Base-by-base conservation (phyloP, 1,140 invertebrate species). In the Drosophila mayri region DNA sequence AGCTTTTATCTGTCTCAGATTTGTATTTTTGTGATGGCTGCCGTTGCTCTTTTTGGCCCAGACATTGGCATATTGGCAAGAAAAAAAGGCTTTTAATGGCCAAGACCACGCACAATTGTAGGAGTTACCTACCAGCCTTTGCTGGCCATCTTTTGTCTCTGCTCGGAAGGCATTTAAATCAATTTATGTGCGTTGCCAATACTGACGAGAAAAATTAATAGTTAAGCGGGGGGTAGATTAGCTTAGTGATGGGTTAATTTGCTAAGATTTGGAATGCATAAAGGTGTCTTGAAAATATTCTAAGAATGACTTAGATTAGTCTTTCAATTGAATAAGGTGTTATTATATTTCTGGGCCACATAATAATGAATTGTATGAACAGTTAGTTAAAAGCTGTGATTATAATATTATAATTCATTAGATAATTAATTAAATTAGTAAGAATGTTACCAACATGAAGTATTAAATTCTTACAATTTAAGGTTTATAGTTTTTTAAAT, bases 31-130 rank as follows among this genome's bases (percentile, higher is more conserved):
- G 54, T 79, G 38, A 60, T 54, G 57, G 57, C 41, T 49, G 62
- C 63, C 64, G 57, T 52, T 65, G 59, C 44, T 47, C 30, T 78
- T 68, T 40, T 54, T 38, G 66, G 67, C 52, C 6, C 20, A 57
- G 68, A 38, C 68, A 72, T 72, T 72, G 52, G 37, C 52, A 28
- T 44, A 75, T 38, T 66, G 55, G 63, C 46, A 64, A 38, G 12
- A 20, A 80, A 35, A 84, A 60, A 57, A 43, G 49, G 32, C 62
- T 63, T 74, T 76, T 61, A 73, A 77, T 85, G 63, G 46, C 63
- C 38, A 78, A 79, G 55, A 76, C 70, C 81, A 76, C 80, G 80
- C 81, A 82, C 76, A 84, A 78, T 79, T 86, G 82, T 86, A 81
- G 83, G 79, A 67, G 82, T 80, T 61, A 49, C 38, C 52, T 35